phyloP scores from a whole-genome alignment of 2,888 invertebrate genomes.

The Dryadula phaetusa region DNA sequence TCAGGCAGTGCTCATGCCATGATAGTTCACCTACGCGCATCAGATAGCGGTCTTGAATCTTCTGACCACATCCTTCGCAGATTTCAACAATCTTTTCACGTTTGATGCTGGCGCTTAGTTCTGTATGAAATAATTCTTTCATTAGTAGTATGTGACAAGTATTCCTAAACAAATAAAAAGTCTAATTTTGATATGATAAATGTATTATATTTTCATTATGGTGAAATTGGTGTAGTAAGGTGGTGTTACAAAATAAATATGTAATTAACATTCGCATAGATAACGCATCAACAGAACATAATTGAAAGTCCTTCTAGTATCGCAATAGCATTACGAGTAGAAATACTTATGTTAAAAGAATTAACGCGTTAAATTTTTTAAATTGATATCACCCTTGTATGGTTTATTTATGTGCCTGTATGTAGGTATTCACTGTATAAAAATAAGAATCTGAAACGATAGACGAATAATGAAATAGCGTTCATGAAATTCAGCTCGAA shows the following conservation, averaged over 20 bases:
- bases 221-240: no score
- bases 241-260: not conserved
- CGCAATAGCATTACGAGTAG: not conserved
- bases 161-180: not conserved
- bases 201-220: no score
- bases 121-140: constrained; percentile 59
- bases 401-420: not conserved
- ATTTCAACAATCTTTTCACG: constrained; percentile 93
- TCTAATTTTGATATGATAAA: not conserved
- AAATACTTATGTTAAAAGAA: no score
- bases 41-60: constrained; percentile 97
- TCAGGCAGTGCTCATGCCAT: constrained; percentile 98
- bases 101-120: constrained; percentile 86
- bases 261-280: not conserved
- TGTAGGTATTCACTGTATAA: not conserved
- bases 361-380: not conserved
- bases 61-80: constrained; percentile 97
- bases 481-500: constrained; percentile 49
- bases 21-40: constrained; percentile 97
- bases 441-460: not conserved
- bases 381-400: not conserved
- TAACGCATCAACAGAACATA: not conserved
- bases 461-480: constrained; percentile 27
- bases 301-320: not conserved
- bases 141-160: constrained; percentile 66